phyloP scores from a whole-genome alignment of 37 sponge, comb jelly and placozoan species.

The Aphrocallistes beatrix region DNA sequence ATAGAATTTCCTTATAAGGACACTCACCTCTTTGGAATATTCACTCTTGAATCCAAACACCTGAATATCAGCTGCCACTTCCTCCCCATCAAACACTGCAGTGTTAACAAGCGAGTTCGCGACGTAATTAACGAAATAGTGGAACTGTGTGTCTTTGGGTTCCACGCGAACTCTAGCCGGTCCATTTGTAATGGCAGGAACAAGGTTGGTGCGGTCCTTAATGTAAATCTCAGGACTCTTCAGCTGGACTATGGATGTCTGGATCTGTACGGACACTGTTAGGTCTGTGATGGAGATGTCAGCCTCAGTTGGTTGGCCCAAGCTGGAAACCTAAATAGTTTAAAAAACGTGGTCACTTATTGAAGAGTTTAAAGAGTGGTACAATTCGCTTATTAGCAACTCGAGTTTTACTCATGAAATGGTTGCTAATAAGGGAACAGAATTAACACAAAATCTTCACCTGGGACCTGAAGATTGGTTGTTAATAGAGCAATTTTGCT shows the following conservation, averaged over 20 bases:
- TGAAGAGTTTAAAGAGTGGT: too few species aligned
- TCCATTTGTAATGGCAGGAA: not conserved
- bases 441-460: too few species aligned
- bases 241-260: not conserved
- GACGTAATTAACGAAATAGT: not conserved
- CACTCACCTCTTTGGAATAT: not conserved
- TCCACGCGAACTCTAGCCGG: not conserved
- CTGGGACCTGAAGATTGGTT: too few species aligned
- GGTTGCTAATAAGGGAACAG: too few species aligned
- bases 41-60: not conserved
- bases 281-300: not conserved
- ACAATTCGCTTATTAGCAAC: too few species aligned
- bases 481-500: too few species aligned
- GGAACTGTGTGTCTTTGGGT: not conserved
- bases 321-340: not conserved
- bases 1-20: not conserved
- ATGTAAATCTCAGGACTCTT: not conserved
- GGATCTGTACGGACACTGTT: not conserved
- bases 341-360: too few species aligned
- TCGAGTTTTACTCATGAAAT: too few species aligned
- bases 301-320: not conserved
- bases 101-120: conserved; percentile 6
- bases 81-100: not conserved
- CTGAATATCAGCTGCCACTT: not conserved
- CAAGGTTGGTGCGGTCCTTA: not conserved